Evolutionary conservation across 2,113 vertebrate species (phyloP).

Genomic region (Tautogolabrus adspersus): DNA sequence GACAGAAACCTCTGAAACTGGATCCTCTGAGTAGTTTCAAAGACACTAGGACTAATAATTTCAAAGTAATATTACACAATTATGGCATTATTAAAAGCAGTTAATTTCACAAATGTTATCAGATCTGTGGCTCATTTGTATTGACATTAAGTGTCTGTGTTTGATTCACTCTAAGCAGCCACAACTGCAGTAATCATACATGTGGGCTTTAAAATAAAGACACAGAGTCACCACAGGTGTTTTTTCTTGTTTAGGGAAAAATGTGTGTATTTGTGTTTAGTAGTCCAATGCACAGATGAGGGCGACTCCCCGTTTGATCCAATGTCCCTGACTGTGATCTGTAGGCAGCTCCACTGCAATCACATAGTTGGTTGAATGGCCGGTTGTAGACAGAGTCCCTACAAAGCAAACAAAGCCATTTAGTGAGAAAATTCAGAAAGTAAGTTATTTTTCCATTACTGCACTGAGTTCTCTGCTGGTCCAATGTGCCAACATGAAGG

Average conservation of each 20-base stretch:
- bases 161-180: too few relatives aligned
- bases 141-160: too few relatives aligned
- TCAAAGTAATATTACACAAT: too few relatives aligned
- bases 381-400: conserved; percentile 91
- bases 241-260: too few relatives aligned
- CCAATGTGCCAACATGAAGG: conserved; percentile 10
- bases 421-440: background rate
- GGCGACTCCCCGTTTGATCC: conserved; percentile 92
- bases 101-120: too few relatives aligned
- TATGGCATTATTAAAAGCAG: too few relatives aligned
- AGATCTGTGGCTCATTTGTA: too few relatives aligned
- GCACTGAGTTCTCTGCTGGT: background rate
- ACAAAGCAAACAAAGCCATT: conserved; percentile 31
- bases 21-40: too few relatives aligned
- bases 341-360: conserved; percentile 91
- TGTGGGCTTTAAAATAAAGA: background rate
- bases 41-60: too few relatives aligned
- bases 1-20: too few relatives aligned
- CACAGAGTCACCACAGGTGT: background rate
- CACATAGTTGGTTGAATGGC: conserved; percentile 92
- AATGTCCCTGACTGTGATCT: conserved; percentile 83
- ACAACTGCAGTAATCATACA: too few relatives aligned
- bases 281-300: conserved; percentile 93
- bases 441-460: conserved; percentile 6
- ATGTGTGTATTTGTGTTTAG: conserved; percentile 61